A percentile compares a stretch with the other conserved stretches of the same genome.
Evolutionary conservation across 2,113 vertebrate genomes (phyloP).

Genomic region (Genyomyrus donnyi): DNA sequence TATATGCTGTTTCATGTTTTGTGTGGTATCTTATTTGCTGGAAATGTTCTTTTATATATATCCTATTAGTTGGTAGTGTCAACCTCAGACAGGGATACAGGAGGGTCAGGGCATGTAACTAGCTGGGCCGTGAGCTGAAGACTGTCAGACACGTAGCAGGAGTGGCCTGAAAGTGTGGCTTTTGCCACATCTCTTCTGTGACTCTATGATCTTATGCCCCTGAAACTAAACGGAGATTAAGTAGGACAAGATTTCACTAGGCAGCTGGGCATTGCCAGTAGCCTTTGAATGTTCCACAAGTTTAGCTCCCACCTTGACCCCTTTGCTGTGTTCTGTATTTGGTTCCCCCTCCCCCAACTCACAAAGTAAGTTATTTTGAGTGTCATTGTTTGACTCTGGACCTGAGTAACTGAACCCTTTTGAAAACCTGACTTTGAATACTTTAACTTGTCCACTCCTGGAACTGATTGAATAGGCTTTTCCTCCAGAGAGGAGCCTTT

Average conservation of each 20-base stretch:
- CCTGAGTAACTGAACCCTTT: slow-evolving; percentile 39
- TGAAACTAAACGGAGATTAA: background rate
- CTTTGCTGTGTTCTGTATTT: slow-evolving; percentile 14
- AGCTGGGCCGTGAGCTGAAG: background rate
- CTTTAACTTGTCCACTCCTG: slow-evolving; percentile 44
- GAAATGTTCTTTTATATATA: background rate
- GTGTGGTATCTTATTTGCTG: background rate
- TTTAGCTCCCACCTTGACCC: slow-evolving; percentile 42
- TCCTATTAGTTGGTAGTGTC: background rate
- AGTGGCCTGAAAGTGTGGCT: background rate
- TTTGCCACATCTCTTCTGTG: background rate
- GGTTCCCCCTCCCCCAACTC: background rate
- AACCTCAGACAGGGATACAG: background rate
- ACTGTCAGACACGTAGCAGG: background rate
- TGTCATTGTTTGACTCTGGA: slow-evolving; percentile 43
- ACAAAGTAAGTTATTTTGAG: slow-evolving; percentile 40
- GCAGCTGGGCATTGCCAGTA: background rate
- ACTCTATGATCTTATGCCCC: background rate
- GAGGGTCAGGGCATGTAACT: background rate
- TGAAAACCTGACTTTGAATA: slow-evolving; percentile 46
- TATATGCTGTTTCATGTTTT: background rate
- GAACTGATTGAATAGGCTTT: slow-evolving; percentile 43
- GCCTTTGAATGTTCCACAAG: slow-evolving; percentile 20
- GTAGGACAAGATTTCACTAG: background rate
- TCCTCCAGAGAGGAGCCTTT: slow-evolving; percentile 44